Conservation (phyloP, 2,797 vertebrate species). For the Tapirus indicus region DNA sequence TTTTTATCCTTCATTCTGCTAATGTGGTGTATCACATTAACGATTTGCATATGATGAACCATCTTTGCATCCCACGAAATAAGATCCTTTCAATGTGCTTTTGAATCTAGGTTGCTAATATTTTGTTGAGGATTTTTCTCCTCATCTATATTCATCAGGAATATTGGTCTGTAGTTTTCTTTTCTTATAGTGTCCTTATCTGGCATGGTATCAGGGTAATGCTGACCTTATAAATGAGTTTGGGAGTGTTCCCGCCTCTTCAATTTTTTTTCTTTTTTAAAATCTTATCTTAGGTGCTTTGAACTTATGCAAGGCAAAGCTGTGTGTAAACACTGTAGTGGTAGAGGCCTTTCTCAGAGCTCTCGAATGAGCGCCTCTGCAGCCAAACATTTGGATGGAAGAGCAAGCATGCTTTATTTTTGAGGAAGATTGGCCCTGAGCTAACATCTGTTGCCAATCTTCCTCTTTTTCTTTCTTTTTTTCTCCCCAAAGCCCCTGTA, state of each 20-base stretch:
- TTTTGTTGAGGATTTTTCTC: background rate
- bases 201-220: background rate
- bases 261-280: background rate
- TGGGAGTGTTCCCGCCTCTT: background rate
- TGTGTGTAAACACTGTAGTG: slow-evolving; percentile 41
- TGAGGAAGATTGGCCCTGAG: too few relatives aligned
- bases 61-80: too few relatives aligned
- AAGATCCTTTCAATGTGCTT: background rate
- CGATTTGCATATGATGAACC: too few relatives aligned
- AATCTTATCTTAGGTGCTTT: slow-evolving; percentile 62
- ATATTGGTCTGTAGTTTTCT: background rate
- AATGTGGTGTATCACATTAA: too few relatives aligned
- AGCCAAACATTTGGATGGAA: background rate
- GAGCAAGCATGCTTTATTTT: background rate
- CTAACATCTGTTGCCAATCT: too few relatives aligned
- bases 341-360: background rate
- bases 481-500: too few relatives aligned
- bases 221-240: background rate
- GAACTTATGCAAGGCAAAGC: slow-evolving; percentile 38
- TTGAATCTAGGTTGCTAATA: background rate
- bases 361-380: background rate
- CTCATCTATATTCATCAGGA: background rate
- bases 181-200: background rate
- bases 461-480: too few relatives aligned
- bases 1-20: too few relatives aligned